These are phyloP conservation scores for Percopsis omiscomaycus DNA, from an alignment of 2,797 vertebrate species.

Conservation along the genomic window DNA sequence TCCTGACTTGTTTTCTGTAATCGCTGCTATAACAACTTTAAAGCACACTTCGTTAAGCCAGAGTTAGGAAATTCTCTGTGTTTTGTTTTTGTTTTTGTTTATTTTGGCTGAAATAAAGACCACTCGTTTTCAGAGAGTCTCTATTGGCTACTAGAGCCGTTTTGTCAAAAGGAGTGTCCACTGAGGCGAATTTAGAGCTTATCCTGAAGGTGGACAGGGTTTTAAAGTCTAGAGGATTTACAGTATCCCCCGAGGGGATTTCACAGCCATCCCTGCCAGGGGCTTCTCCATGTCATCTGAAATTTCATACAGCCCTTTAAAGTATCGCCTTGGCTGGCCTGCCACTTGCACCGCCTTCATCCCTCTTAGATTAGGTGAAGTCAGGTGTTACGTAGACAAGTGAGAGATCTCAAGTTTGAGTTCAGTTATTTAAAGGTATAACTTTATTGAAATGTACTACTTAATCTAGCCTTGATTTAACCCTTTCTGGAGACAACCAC, in stretches of 20 bases:
- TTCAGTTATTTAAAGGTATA: too few relatives aligned
- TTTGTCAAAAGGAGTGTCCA: constrained; percentile 33
- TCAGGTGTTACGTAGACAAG: too few relatives aligned
- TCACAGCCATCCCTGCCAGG: constrained; percentile 55
- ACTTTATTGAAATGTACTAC: too few relatives aligned
- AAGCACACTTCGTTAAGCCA: too few relatives aligned
- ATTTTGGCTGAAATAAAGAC: constrained; percentile 6
- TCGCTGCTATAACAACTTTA: too few relatives aligned
- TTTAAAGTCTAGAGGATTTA: constrained; percentile 65
- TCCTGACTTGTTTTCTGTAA: not conserved
- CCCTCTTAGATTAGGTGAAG: not conserved
- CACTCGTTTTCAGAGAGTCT: not conserved
- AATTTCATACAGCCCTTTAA: constrained; percentile 66
- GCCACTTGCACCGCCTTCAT: constrained; percentile 51
- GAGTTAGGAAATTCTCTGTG: not conserved
- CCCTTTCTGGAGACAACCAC: too few relatives aligned
- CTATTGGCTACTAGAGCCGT: constrained; percentile 1
- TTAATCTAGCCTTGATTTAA: too few relatives aligned
- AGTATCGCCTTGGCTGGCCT: constrained; percentile 51
- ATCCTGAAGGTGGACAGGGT: constrained; percentile 53
- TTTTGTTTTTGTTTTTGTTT: too few relatives aligned
- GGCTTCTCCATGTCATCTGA: constrained; percentile 63
- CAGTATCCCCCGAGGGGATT: constrained; percentile 57
- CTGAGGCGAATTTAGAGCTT: constrained; percentile 46
- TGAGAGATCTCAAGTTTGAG: too few relatives aligned